Evolutionary conservation across 2,113 vertebrate genomes (phyloP).

Genomic region (rabbit (Oryctolagus cuniculus)): mOryCun1.1 NC_091440.1:132579501-132580000

Average conservation of each 20-base stretch:
- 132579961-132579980: not conserved
- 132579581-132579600: constrained; percentile 44
- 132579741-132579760: constrained; percentile 52
- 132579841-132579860: not conserved
- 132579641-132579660: not conserved
- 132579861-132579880: constrained; percentile 59
- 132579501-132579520: constrained; percentile 29
- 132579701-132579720: constrained; percentile 54
- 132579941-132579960: not conserved
- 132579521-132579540: constrained; percentile 31
- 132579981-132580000: not conserved
- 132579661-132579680: constrained; percentile 43
- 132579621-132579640: constrained; percentile 55
- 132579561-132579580: constrained; percentile 50
- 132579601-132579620: constrained; percentile 41
- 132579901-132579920: not conserved
- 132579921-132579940: constrained; percentile 15
- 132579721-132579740: constrained; percentile 64
- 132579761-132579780: constrained; percentile 58
- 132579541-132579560: not conserved
- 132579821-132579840: constrained; percentile 29
- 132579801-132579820: constrained; percentile 41
- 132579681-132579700: constrained; percentile 49
- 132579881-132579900: constrained; percentile 57
- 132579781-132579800: not conserved